Percentiles rank a stretch among this genome's conserved stretches.
Conservation (phyloP, 2,888 invertebrate species). For the Tinea semifulvella region DNA sequence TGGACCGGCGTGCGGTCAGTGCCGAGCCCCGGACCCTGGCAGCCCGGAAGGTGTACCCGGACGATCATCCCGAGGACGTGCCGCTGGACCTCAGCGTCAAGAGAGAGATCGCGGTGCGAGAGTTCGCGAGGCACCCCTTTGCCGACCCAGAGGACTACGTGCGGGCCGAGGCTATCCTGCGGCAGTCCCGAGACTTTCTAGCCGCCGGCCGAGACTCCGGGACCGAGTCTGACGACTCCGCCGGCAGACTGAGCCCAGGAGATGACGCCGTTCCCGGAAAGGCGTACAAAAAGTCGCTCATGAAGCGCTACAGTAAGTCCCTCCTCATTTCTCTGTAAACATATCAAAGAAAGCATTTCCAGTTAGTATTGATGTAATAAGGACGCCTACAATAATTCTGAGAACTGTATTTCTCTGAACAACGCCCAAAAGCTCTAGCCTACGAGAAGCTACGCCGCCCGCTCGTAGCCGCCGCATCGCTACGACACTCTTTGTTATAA, state of each 20-base stretch:
- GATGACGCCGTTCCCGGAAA: conserved; percentile 59
- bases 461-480: not conserved
- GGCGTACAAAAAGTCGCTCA: conserved; percentile 91
- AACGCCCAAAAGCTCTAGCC: too few relatives aligned
- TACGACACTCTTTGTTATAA: not conserved
- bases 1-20: conserved; percentile 42
- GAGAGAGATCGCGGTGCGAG: conserved; percentile 56
- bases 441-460: not conserved
- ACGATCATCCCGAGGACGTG: conserved; percentile 56
- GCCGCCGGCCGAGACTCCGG: conserved; percentile 73
- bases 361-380: too few relatives aligned
- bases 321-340: too few relatives aligned
- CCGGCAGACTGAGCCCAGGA: conserved; percentile 71
- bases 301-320: conserved; percentile 93
- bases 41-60: conserved; percentile 61
- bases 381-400: too few relatives aligned
- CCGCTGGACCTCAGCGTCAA: conserved; percentile 82
- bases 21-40: conserved; percentile 59
- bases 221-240: conserved; percentile 84
- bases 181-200: conserved; percentile 60
- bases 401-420: too few relatives aligned
- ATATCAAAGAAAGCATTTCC: too few relatives aligned
- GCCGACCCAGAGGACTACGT: conserved; percentile 60
- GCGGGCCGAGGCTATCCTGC: conserved; percentile 56
- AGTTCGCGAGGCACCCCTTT: conserved; percentile 58